Conservation (phyloP, 37 sponge, comb jelly and placozoan genomes). For the Halichondria panicea region DNA sequence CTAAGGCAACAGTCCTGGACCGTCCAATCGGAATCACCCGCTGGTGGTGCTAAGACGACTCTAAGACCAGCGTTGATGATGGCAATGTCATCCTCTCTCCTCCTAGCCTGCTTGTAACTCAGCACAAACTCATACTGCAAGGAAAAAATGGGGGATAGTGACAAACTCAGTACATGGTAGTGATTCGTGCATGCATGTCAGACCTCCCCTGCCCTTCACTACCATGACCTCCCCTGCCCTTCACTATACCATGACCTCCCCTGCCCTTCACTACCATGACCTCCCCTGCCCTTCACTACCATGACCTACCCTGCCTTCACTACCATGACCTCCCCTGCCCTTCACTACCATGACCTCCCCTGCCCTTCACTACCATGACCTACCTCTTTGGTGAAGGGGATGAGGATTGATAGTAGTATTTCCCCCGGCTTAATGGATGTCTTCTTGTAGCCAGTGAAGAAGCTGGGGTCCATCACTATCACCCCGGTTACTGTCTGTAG, state of each 20-base stretch:
- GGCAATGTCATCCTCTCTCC: conserved; percentile 84
- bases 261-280: no score
- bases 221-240: no score
- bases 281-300: no score
- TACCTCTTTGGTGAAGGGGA: conserved; percentile 76
- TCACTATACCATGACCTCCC: no score
- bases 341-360: no score
- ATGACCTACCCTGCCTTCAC: no score
- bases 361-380: no score
- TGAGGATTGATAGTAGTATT: conserved; percentile 66
- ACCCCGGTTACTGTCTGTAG: no score
- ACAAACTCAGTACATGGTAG: no score
- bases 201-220: no score
- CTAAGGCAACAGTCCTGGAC: conserved; percentile 41
- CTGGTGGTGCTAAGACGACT: conserved; percentile 44
- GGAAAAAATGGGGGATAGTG: not conserved
- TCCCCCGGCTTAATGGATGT: conserved; percentile 67
- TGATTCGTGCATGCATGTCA: no score
- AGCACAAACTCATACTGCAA: conserved; percentile 70
- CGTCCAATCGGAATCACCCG: conserved; percentile 17
- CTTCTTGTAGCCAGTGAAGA: conserved; percentile 80
- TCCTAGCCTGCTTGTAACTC: conserved; percentile 77
- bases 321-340: no score
- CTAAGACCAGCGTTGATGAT: conserved; percentile 81
- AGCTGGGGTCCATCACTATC: conserved; percentile 58